Base-by-base conservation (phyloP, 2,888 invertebrate genomes). In the Sminthurides aquaticus region DNA sequence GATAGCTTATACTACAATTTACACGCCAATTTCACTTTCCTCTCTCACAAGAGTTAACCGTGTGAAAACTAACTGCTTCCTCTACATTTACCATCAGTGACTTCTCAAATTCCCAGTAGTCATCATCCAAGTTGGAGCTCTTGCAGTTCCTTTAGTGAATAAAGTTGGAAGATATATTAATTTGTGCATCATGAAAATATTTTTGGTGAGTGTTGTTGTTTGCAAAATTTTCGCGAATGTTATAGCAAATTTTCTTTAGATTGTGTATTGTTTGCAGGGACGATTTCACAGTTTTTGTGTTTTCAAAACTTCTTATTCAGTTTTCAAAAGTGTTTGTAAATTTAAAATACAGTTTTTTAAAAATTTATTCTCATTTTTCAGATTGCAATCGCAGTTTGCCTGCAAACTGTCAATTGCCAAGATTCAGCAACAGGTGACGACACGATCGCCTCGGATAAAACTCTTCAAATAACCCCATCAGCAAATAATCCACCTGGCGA, bases 331-430 rank as follows among this genome's bases (percentile, higher is more conserved):
- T n/a, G n/a, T n/a, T n/a, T n/a, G n/a, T n/a, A 52, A 52, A 22
- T 52, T 52, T 52, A 8, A 52, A 20, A 52, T 15, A 52, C 22
- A 8, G 5, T 52, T 22, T 52, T 52, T 5, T 52, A 52, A 43
- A 43, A 43, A 11, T 43, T 18, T 48, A 2, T 25, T 49, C 3
- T 27, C 2, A 26, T 49, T 52, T 61, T 57, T 26, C 28, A 62
- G 62, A 49, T 62, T 1, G 48, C 57, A 49, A n/a, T 62, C 22
- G 57, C 57, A 57, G 57, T 62, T 57, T 57, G 57, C 26, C 27
- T 62, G 18, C 62, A 62, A 57, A 57, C 62, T 49, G 62, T 28
- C 8, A 8, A 49, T 62, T 62, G 62, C 57, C 60, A 60, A 60
- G 60, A 49, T 8, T 52, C n/a, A n/a, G 3, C 2, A 26, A 5